These are phyloP conservation scores for Xestia sexstrigata DNA, from an alignment of 2,888 invertebrate species.

Conservation along the genomic window DNA sequence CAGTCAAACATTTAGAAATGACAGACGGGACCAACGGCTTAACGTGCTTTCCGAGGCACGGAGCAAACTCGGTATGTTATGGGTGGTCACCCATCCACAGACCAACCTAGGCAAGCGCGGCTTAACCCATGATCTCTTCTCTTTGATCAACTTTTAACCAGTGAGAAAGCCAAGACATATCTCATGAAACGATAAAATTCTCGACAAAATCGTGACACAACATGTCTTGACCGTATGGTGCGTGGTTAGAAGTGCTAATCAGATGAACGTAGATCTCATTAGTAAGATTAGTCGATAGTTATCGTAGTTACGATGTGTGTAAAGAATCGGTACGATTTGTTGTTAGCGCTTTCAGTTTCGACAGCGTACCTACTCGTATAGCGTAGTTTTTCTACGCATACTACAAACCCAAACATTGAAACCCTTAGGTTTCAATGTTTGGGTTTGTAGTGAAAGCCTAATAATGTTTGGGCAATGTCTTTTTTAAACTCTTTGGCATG, in stretches of 20 bases:
- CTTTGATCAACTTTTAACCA: not conserved
- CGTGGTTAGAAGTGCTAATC: conserved; percentile 14
- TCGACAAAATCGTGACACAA: not conserved
- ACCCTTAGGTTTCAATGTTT: not conserved
- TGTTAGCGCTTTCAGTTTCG: conserved; percentile 45
- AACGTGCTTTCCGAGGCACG: too few species aligned
- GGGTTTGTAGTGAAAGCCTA: not conserved
- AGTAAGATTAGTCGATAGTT: conserved; percentile 30
- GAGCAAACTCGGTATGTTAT: too few species aligned
- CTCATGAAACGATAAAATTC: not conserved
- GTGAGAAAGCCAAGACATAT: not conserved
- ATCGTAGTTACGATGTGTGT: conserved; percentile 30
- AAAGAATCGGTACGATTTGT: conserved; percentile 21
- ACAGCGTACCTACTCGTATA: not conserved
- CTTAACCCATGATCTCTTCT: too few species aligned
- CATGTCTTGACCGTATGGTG: not conserved
- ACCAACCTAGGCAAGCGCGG: too few species aligned
- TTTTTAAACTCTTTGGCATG: not conserved
- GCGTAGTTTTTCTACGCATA: conserved; percentile 22
- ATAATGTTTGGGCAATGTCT: not conserved
- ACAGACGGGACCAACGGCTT: too few species aligned
- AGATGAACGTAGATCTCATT: conserved; percentile 23
- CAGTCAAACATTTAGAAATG: too few species aligned
- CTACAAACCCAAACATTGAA: too few species aligned
- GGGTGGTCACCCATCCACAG: too few species aligned